Base-by-base conservation (phyloP, 2,113 vertebrate species). In the Coryphaenoides rupestris region DNA sequence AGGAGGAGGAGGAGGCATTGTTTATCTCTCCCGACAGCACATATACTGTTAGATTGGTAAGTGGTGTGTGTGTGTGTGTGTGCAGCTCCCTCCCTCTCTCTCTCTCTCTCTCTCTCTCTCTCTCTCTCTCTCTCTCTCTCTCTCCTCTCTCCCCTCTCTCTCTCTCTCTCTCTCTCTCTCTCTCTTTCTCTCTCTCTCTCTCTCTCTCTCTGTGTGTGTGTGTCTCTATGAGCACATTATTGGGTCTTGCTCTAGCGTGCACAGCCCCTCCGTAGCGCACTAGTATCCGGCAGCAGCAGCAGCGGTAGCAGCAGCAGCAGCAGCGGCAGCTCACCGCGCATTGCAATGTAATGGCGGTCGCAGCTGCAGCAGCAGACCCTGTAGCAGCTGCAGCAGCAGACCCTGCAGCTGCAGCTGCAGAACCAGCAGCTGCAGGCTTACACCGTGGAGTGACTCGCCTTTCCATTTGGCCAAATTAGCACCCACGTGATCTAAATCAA, bases 311-410 rank as follows among this genome's bases (percentile, higher is more conserved):
- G n/a, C n/a, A n/a, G n/a, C n/a, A n/a, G n/a, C n/a, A n/a, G n/a
- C n/a, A n/a, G n/a, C n/a, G n/a, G n/a, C 86, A 74, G 76, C 83
- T 83, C 81, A 85, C 83, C 82, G 62, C 85, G 82, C 81, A 89
- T 84, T 76, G 68, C 78, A 74, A 73, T 87, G 89, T 91, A 89
- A 91, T 91, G 90, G 90, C 89, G 89, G 89, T 89, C 83, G 86
- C 85, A 82, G n/a, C n/a, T n/a, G n/a, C 47, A 50, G n/a, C 33
- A 40, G 33, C 9, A 12, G 2, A 40, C 5, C n/a, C n/a, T n/a
- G 89, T 89, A 82, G 86, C 85, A 82, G n/a, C n/a, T n/a, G n/a
- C 47, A 50, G n/a, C 33, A 40, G 33, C 9, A 12, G 2, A 40
- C 5, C n/a, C n/a, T n/a, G 86, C 85, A 82, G n/a, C n/a, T n/a